These are phyloP conservation scores for Hypothenemus hampei DNA, from an alignment of 1,140 invertebrate genomes.

Conservation along the genomic window DNA sequence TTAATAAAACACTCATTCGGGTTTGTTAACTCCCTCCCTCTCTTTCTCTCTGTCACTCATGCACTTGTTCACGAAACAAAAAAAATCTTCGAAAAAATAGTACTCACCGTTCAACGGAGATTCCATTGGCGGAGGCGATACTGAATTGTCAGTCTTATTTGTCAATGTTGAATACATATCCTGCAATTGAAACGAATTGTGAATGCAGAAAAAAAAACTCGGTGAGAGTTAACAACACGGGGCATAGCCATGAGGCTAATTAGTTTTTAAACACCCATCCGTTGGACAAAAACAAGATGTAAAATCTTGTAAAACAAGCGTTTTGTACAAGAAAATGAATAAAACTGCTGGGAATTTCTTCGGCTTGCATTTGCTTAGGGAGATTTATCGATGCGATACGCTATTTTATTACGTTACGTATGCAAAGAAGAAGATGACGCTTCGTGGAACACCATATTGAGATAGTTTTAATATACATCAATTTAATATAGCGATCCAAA, in stretches of 20 bases:
- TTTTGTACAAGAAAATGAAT: constrained; percentile 14
- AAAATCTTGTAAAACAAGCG: constrained; percentile 16
- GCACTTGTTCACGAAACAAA: no score
- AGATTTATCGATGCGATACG: neutral
- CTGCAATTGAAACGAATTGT: constrained; percentile 38
- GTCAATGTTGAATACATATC: constrained; percentile 43
- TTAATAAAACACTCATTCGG: constrained; percentile 20
- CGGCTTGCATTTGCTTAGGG: neutral
- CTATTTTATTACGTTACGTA: neutral
- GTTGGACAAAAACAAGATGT: constrained; percentile 8
- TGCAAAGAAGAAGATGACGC: neutral
- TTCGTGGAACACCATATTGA: no score
- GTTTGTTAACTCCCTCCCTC: constrained; percentile 17
- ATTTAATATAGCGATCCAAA: no score
- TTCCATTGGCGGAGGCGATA: constrained; percentile 40
- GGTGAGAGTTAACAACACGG: no score
- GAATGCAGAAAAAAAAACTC: no score
- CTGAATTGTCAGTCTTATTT: constrained; percentile 39
- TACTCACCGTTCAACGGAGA: constrained; percentile 44
- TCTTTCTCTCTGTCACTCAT: no score
- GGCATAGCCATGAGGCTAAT: constrained; percentile 10
- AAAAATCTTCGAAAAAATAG: no score
- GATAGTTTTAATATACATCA: no score
- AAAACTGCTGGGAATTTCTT: constrained; percentile 13
- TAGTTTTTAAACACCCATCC: constrained; percentile 14